These are phyloP conservation scores for Glossosoma conforme DNA, from an alignment of 1,140 invertebrate species.

Conservation along the genomic window DNA sequence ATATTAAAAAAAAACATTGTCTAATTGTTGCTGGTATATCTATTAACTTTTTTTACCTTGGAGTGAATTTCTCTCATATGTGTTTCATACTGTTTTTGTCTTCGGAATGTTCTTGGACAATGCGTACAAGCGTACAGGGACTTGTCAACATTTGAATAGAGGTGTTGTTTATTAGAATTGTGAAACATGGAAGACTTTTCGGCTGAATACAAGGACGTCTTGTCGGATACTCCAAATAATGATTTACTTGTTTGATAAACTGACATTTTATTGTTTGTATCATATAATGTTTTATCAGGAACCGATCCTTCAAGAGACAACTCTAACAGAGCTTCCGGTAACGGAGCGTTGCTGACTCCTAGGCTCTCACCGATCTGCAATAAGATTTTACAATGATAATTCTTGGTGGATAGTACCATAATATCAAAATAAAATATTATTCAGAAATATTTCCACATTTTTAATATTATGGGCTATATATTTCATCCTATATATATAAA, in stretches of 20 bases:
- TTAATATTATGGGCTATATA: neutral
- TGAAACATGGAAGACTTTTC: conserved; percentile 22
- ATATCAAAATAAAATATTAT: neutral
- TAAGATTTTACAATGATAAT: neutral
- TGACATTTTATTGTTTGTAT: conserved; percentile 26
- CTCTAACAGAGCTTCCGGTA: conserved; percentile 48
- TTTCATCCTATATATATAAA: no score
- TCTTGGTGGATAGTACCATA: neutral
- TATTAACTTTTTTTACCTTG: conserved; percentile 41
- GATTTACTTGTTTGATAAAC: conserved; percentile 20
- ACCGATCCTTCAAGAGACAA: conserved; percentile 45
- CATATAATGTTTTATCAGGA: conserved; percentile 43
- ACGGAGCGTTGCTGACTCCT: conserved; percentile 42
- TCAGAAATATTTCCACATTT: neutral
- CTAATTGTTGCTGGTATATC: no score
- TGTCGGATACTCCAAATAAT: conserved; percentile 22
- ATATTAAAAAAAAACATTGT: no score
- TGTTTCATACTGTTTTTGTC: conserved; percentile 60
- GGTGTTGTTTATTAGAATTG: conserved; percentile 12
- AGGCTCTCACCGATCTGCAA: conserved; percentile 40
- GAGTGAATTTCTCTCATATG: conserved; percentile 56
- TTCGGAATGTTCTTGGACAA: conserved; percentile 60
- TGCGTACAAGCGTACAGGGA: conserved; percentile 49
- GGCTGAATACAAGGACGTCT: conserved; percentile 20
- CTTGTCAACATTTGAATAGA: conserved; percentile 33